Conservation (phyloP, 2,797 vertebrate genomes). For the Peromyscus melanophrys region DNA sequence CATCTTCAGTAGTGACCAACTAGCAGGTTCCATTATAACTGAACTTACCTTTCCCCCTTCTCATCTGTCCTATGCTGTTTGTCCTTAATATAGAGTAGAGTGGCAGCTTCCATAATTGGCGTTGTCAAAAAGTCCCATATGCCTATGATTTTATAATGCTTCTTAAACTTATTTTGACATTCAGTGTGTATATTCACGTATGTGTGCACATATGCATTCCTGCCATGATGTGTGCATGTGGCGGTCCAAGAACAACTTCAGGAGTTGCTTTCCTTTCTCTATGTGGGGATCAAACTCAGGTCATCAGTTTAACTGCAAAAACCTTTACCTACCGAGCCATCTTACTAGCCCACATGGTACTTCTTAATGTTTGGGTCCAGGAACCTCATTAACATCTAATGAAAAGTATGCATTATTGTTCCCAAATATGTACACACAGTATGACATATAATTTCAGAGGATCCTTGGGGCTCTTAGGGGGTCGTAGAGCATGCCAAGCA, state of each 20-base stretch:
- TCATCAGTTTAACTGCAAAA: neutral
- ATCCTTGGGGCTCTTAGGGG: neutral
- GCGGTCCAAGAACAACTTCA: neutral
- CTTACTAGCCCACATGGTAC: neutral
- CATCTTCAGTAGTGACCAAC: slow-evolving; percentile 49
- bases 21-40: neutral
- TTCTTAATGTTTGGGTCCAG: neutral
- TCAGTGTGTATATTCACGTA: neutral
- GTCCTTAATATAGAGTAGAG: slow-evolving; percentile 1
- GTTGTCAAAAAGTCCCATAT: slow-evolving; percentile 37
- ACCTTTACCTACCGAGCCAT: neutral
- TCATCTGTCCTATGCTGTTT: neutral
- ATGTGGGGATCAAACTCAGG: neutral
- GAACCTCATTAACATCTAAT: neutral
- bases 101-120: neutral
- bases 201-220: neutral
- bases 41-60: neutral
- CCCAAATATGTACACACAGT: neutral
- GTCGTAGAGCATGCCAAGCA: neutral
- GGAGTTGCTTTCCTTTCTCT: neutral
- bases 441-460: neutral
- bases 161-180: neutral
- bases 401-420: slow-evolving; percentile 1
- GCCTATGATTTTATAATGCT: slow-evolving; percentile 28
- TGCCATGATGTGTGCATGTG: neutral